phyloP scores from a whole-genome alignment of 1,140 invertebrate species.

The Nephila pilipes region DNA sequence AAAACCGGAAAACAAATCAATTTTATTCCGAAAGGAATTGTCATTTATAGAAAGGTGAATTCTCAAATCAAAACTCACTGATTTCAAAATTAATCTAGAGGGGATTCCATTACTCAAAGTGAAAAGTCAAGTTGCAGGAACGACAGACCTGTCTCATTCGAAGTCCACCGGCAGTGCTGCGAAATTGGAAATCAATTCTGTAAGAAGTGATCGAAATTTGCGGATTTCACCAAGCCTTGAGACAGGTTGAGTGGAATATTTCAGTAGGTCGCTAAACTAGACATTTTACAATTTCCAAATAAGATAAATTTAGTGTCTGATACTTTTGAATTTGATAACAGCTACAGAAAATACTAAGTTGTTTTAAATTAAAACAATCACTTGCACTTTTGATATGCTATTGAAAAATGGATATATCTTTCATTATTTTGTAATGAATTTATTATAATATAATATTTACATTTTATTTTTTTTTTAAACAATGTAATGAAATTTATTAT shows the following conservation, averaged over 20 bases:
- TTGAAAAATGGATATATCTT: too few species aligned
- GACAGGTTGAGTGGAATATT: constrained; percentile 20
- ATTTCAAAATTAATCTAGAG: constrained; percentile 25
- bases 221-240: background rate
- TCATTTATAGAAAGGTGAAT: background rate
- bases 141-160: constrained; percentile 9
- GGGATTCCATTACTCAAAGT: constrained; percentile 33
- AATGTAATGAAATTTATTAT: too few species aligned
- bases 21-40: background rate
- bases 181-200: constrained; percentile 30
- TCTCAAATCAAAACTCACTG: constrained; percentile 1
- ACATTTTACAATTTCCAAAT: background rate
- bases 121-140: constrained; percentile 2
- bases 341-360: too few species aligned
- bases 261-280: background rate
- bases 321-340: too few species aligned
- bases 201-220: constrained; percentile 41
- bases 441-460: too few species aligned
- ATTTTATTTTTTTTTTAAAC: too few species aligned
- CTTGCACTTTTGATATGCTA: too few species aligned
- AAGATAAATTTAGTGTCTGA: too few species aligned
- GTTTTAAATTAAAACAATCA: too few species aligned
- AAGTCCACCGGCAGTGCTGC: background rate
- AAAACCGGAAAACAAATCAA: background rate
- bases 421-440: too few species aligned